Percentiles rank a stretch among this genome's conserved stretches.
phyloP scores from a whole-genome alignment of 2,113 vertebrate genomes.

The Hymenochirus boettgeri region DNA sequence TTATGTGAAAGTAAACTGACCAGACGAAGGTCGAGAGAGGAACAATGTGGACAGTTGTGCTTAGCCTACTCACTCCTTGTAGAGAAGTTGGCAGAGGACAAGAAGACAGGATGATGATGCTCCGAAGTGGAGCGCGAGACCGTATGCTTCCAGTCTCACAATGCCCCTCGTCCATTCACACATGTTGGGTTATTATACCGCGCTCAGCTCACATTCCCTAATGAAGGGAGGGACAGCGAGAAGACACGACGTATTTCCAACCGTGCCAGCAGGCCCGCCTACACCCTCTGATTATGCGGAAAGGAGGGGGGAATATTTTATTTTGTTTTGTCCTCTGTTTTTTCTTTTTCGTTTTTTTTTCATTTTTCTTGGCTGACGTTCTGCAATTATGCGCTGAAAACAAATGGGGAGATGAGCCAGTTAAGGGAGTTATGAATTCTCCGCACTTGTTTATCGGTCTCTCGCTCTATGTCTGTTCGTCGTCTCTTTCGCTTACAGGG shows the following conservation, averaged over 20 bases:
- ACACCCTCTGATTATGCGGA: slow-evolving; percentile 27
- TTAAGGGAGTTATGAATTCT: slow-evolving; percentile 24
- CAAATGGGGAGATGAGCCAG: slow-evolving; percentile 35
- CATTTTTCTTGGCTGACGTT: slow-evolving; percentile 40
- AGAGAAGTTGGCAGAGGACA: slow-evolving; percentile 37
- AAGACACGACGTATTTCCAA: slow-evolving; percentile 41
- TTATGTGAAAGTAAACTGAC: neutral
- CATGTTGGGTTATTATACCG: slow-evolving; percentile 41
- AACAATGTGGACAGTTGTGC: neutral
- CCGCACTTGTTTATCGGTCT: slow-evolving; percentile 36
- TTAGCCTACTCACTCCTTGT: slow-evolving; percentile 32
- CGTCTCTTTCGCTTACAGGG: slow-evolving; percentile 22
- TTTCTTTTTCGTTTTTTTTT: slow-evolving; percentile 20
- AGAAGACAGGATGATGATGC: slow-evolving; percentile 37
- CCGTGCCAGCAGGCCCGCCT: slow-evolving; percentile 37
- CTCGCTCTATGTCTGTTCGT: slow-evolving; percentile 33
- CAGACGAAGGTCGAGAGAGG: neutral
- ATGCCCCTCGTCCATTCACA: slow-evolving; percentile 39
- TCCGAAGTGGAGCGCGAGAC: slow-evolving; percentile 30
- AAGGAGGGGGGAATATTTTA: slow-evolving; percentile 34
- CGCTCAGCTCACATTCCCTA: slow-evolving; percentile 40
- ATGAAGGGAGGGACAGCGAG: slow-evolving; percentile 37
- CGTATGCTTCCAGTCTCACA: slow-evolving; percentile 44
- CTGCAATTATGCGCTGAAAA: slow-evolving; percentile 39
- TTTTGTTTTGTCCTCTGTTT: slow-evolving; percentile 28